Conservation (phyloP, 2,797 vertebrate genomes). For the Cheirogaleus major region DNA sequence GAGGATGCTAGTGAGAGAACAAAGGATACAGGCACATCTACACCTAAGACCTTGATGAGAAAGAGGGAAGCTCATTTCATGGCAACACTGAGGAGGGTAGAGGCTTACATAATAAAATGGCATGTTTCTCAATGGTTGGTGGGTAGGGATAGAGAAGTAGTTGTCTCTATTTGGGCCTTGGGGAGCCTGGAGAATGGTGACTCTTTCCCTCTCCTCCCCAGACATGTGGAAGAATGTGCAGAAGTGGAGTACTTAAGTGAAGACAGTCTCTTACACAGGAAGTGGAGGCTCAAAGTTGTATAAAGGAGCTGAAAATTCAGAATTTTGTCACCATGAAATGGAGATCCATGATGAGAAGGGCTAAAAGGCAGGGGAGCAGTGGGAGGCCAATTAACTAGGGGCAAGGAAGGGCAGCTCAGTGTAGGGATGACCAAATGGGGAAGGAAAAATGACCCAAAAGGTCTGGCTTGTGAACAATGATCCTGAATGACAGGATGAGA, state of each 20-base stretch:
- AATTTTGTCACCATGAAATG: not conserved
- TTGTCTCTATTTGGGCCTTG: not conserved
- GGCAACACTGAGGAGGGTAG: not conserved
- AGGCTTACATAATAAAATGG: not conserved
- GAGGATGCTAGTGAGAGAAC: conserved; percentile 3
- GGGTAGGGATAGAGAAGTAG: not conserved
- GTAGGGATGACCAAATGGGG: not conserved
- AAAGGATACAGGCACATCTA: not conserved
- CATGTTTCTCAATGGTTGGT: not conserved
- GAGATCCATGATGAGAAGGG: not conserved
- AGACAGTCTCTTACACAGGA: not conserved
- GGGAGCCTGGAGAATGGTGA: not conserved
- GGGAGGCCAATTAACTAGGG: not conserved
- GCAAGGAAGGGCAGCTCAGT: not conserved
- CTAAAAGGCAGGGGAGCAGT: not conserved
- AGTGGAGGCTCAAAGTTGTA: not conserved
- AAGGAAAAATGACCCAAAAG: conserved; percentile 19
- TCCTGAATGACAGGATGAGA: not conserved
- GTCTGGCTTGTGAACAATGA: not conserved
- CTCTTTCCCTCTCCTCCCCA: not conserved
- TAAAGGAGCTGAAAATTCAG: not conserved
- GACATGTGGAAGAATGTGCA: not conserved
- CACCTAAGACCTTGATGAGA: not conserved
- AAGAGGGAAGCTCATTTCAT: not conserved
- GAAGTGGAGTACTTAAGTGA: not conserved